A percentile compares a stretch with the other conserved stretches of the same genome.
These are phyloP conservation scores for Oxytorus armatus DNA, from an alignment of 2,888 invertebrate species.

Conservation along the genomic window DNA sequence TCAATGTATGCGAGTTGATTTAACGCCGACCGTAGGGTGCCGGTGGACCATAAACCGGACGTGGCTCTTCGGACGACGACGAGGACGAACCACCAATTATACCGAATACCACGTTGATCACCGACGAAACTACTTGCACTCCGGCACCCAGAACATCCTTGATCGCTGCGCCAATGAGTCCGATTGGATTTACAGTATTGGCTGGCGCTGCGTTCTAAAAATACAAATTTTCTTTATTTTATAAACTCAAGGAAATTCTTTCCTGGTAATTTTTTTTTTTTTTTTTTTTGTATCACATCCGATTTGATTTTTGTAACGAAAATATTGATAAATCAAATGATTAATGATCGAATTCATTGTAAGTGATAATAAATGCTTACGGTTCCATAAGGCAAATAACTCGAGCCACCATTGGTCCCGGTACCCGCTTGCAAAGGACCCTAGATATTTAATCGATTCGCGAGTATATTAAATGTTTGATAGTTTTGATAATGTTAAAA, in stretches of 20 bases:
- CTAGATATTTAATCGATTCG: constrained; percentile 19
- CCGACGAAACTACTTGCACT: constrained; percentile 75
- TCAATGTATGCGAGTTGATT: neutral
- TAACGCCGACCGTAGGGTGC: constrained; percentile 39
- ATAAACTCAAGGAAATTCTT: constrained; percentile 18
- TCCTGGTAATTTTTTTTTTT: too few species aligned
- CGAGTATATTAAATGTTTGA: neutral
- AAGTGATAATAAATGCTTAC: constrained; percentile 44
- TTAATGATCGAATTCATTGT: neutral
- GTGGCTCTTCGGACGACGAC: constrained; percentile 65
- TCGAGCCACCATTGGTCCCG: constrained; percentile 61
- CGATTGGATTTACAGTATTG: constrained; percentile 73
- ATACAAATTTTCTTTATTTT: neutral
- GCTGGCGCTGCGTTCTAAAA: constrained; percentile 70
- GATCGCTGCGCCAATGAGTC: constrained; percentile 74
- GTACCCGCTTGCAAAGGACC: constrained; percentile 65
- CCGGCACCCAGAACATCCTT: constrained; percentile 79
- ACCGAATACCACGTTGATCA: constrained; percentile 76
- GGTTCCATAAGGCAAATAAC: constrained; percentile 67
- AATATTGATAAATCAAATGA: neutral
- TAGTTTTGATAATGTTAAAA: neutral
- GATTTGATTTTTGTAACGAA: too few species aligned
- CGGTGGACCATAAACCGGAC: constrained; percentile 74
- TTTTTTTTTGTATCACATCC: too few species aligned
- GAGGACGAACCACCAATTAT: constrained; percentile 79